These are phyloP conservation scores for Bombus impatiens DNA, from an alignment of 1,140 invertebrate genomes.

Conservation along the genomic window DNA sequence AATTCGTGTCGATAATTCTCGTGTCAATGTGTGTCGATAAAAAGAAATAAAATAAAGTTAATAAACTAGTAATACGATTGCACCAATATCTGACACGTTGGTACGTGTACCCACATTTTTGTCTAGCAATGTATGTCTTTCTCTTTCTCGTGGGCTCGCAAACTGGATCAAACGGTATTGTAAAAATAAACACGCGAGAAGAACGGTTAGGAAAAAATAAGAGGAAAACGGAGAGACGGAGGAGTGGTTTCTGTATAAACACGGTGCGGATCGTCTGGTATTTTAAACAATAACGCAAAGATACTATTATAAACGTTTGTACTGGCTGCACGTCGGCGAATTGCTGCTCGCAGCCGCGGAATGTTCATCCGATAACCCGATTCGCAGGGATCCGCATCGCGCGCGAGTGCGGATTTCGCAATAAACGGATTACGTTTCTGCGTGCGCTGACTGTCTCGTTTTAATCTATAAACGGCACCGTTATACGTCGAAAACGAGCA, in stretches of 20 bases:
- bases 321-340: background rate
- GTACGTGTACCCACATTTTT: too few relatives aligned
- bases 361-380: slow-evolving; percentile 23
- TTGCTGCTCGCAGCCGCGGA: background rate
- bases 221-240: too few relatives aligned
- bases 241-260: background rate
- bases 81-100: background rate
- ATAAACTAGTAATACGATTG: too few relatives aligned
- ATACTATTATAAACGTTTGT: slow-evolving; percentile 17
- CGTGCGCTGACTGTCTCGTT: background rate
- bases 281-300: slow-evolving; percentile 13
- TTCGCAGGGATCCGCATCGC: background rate
- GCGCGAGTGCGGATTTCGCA: slow-evolving; percentile 1
- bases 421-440: slow-evolving; percentile 30
- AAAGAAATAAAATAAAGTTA: too few relatives aligned
- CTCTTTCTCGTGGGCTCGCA: background rate
- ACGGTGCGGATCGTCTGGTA: background rate
- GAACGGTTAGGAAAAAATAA: background rate
- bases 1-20: too few relatives aligned
- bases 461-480: background rate
- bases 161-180: background rate
- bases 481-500: background rate
- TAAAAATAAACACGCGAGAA: too few relatives aligned
- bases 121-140: background rate
- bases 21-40: too few relatives aligned